Conservation (phyloP, 2,888 invertebrate species). For the Xestia ashworthii region DNA sequence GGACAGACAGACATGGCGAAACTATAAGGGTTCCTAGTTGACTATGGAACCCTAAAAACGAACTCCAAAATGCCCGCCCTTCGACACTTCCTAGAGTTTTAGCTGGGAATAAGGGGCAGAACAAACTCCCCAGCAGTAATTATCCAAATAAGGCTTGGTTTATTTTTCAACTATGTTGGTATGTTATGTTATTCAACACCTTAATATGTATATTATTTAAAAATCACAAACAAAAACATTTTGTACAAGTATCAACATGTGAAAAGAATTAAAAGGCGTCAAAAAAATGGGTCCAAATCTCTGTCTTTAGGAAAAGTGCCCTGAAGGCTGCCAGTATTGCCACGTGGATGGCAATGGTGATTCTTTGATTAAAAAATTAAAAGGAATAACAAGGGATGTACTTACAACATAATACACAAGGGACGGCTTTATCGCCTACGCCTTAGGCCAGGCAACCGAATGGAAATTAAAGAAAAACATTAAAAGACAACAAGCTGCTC, state of each 20-base stretch:
- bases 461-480: constrained; percentile 21
- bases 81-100: no score
- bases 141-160: no score
- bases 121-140: no score
- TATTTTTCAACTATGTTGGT: no score
- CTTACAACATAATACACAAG: background rate
- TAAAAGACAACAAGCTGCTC: constrained; percentile 11
- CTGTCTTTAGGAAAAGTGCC: background rate
- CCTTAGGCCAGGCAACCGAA: background rate
- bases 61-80: no score
- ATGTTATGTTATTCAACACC: no score
- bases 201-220: no score
- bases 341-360: background rate
- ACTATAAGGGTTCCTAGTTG: no score
- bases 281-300: background rate
- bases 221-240: background rate
- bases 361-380: constrained; percentile 2
- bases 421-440: background rate
- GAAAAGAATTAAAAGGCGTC: background rate
- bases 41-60: no score
- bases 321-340: background rate
- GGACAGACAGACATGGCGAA: no score
- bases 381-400: background rate
- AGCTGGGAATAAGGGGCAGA: no score
- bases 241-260: no score